Conservation (phyloP, 2,888 invertebrate genomes). For the Macrophya alboannulata region DNA sequence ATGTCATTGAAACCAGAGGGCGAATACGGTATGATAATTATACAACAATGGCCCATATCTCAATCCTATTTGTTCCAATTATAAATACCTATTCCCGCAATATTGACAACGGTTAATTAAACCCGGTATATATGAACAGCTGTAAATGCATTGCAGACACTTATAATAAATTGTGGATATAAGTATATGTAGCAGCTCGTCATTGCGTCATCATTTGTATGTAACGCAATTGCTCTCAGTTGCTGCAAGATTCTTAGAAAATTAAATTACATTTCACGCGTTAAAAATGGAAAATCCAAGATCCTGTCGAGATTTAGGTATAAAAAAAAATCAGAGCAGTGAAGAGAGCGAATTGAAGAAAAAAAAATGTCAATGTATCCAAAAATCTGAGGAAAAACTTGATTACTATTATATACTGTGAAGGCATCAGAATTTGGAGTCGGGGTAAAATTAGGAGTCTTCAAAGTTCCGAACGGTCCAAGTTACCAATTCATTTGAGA, state of each 20-base stretch:
- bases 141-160: slow-evolving; percentile 39
- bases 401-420: neutral
- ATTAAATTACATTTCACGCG: slow-evolving; percentile 40
- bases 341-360: neutral
- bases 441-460: too few species aligned
- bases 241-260: slow-evolving; percentile 37
- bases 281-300: neutral
- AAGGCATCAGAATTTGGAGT: neutral
- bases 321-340: neutral
- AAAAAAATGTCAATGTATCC: neutral
- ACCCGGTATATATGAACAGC: slow-evolving; percentile 27
- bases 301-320: neutral
- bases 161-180: slow-evolving; percentile 44
- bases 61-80: slow-evolving; percentile 44
- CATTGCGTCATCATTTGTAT: slow-evolving; percentile 25
- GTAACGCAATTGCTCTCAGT: slow-evolving; percentile 14
- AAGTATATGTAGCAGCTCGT: slow-evolving; percentile 36
- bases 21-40: neutral
- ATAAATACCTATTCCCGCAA: slow-evolving; percentile 31
- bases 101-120: slow-evolving; percentile 46
- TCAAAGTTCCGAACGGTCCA: too few species aligned
- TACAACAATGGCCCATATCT: slow-evolving; percentile 26
- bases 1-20: neutral
- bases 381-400: neutral
- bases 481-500: too few species aligned